Percentiles rank a stretch among this genome's conserved stretches.
Conservation (phyloP, 1,140 invertebrate species). For the Eulimnadia texana region DNA sequence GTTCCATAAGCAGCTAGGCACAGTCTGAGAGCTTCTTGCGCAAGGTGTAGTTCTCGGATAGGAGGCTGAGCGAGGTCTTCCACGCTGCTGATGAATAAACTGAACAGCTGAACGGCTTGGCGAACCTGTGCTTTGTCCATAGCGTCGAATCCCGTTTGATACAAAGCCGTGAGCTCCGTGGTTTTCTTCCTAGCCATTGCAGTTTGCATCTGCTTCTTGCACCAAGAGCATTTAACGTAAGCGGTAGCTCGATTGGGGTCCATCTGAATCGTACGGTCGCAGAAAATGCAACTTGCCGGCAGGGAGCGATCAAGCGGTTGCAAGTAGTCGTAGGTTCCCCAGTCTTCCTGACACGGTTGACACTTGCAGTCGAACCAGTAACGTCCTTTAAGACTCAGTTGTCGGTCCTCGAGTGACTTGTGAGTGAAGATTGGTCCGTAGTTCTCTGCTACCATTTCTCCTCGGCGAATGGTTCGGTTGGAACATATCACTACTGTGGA, state of each 20-base stretch:
- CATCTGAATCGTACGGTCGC: neutral
- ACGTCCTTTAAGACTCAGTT: constrained; percentile 48
- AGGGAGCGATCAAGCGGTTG: constrained; percentile 19
- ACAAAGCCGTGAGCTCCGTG: neutral
- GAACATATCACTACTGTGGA: constrained; percentile 61
- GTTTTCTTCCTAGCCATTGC: neutral
- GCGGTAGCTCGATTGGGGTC: neutral
- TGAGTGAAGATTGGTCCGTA: constrained; percentile 79
- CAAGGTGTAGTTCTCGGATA: constrained; percentile 11
- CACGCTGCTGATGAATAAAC: constrained; percentile 8
- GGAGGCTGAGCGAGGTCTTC: constrained; percentile 5
- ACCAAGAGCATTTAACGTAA: constrained; percentile 3
- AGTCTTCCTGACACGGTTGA: constrained; percentile 59
- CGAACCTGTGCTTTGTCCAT: constrained; percentile 10
- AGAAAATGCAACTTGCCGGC: neutral
- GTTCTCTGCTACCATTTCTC: constrained; percentile 70
- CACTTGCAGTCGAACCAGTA: constrained; percentile 82
- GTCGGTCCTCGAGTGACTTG: constrained; percentile 43
- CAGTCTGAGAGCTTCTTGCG: constrained; percentile 13
- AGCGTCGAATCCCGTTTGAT: neutral
- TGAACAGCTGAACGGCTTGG: constrained; percentile 4
- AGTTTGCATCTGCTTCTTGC: constrained; percentile 20
- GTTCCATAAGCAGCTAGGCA: constrained; percentile 14
- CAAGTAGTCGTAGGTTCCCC: constrained; percentile 64
- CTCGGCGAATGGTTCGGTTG: constrained; percentile 53